phyloP scores from a whole-genome alignment of 2,888 invertebrate species.

The Zygaena filipendulae region DNA sequence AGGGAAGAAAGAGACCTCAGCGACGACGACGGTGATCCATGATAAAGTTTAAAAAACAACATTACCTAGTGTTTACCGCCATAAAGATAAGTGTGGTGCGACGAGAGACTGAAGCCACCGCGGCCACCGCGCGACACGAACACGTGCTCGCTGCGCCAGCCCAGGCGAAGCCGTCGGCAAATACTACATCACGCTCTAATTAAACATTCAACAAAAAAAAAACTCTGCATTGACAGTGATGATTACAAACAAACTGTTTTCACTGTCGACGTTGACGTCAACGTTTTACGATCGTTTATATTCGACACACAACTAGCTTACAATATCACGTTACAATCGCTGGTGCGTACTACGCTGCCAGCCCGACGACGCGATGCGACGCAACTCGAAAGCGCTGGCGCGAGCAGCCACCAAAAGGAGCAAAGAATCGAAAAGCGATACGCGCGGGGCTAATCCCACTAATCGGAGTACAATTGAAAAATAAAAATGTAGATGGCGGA shows the following conservation, averaged over 20 bases:
- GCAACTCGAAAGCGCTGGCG: background rate
- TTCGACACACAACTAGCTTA: slow-evolving; percentile 1
- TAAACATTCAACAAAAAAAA: slow-evolving; percentile 41
- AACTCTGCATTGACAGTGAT: slow-evolving; percentile 42
- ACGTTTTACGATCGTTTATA: slow-evolving; percentile 4
- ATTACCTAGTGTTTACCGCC: slow-evolving; percentile 47
- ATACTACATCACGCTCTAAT: slow-evolving; percentile 38
- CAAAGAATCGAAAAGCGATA: slow-evolving; percentile 66
- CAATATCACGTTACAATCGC: no score
- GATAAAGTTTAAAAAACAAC: slow-evolving; percentile 50
- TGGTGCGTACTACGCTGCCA: slow-evolving; percentile 13
- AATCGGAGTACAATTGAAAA: slow-evolving; percentile 69
- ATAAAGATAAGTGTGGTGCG: slow-evolving; percentile 54
- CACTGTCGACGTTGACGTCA: slow-evolving; percentile 30
- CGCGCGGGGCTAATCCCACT: slow-evolving; percentile 66
- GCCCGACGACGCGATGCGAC: no score
- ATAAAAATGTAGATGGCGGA: slow-evolving; percentile 70
- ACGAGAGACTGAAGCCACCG: slow-evolving; percentile 30
- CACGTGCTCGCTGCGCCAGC: slow-evolving; percentile 36
- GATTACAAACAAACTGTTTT: no score
- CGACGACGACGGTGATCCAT: slow-evolving; percentile 43
- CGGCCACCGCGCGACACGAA: slow-evolving; percentile 50
- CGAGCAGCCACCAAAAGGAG: slow-evolving; percentile 55
- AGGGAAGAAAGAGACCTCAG: slow-evolving; percentile 45
- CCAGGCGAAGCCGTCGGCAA: slow-evolving; percentile 34